phyloP scores from a whole-genome alignment of 2,888 invertebrate genomes.

The Hyalella azteca region DNA sequence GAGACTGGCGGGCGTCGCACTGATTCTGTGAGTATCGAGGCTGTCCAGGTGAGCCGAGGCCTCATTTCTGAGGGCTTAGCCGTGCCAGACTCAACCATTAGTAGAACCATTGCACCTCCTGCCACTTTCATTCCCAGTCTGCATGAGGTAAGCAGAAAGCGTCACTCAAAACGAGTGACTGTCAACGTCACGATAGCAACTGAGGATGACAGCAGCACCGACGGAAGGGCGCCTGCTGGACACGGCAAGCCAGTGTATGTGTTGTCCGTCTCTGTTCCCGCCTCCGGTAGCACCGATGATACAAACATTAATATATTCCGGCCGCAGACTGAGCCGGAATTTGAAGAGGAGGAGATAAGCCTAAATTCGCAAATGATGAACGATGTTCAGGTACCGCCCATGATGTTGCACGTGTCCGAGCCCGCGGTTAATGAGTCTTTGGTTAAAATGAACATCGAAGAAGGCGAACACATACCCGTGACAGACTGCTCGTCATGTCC shows the following conservation, averaged over 20 bases:
- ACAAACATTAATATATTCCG: constrained; percentile 52
- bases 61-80: neutral
- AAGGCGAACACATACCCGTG: neutral
- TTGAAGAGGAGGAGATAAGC: neutral
- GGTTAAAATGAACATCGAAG: neutral
- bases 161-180: constrained; percentile 70
- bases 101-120: neutral
- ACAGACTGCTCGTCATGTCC: neutral
- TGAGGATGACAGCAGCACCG: constrained; percentile 66
- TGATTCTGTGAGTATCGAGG: too few relatives aligned
- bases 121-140: constrained; percentile 24
- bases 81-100: constrained; percentile 29
- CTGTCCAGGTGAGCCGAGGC: neutral
- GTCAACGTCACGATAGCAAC: constrained; percentile 83
- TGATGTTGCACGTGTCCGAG: neutral
- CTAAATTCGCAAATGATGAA: constrained; percentile 33
- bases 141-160: constrained; percentile 39
- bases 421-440: neutral
- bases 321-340: constrained; percentile 31
- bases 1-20: too few relatives aligned
- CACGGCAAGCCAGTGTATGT: constrained; percentile 73
- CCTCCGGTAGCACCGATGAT: constrained; percentile 65
- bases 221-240: constrained; percentile 64
- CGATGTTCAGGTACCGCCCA: constrained; percentile 1
- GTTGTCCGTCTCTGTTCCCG: constrained; percentile 80